Base-by-base conservation (phyloP, 2,888 invertebrate genomes). In the Odiellus spinosus region DNA sequence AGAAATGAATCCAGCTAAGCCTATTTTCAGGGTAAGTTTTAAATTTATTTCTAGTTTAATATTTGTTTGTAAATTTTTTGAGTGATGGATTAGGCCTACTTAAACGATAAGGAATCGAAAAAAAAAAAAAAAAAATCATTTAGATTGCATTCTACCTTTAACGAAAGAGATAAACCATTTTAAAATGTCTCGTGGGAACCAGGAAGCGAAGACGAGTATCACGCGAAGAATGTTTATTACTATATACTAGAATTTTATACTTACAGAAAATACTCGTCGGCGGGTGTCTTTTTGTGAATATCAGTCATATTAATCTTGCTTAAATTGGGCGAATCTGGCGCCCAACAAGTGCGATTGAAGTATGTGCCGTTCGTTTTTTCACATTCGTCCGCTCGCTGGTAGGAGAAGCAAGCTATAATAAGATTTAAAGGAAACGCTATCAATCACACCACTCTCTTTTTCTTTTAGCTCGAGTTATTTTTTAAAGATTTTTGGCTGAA, bases 211-310 rank as follows among this genome's bases (percentile, higher is more conserved):
- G 14, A 3, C 2, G 38, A 10, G 15, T 11, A 38, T 38, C 2
- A 18, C 18, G 14, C 18, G 3, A 11, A 38, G 10, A 3, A 10
- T 38, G 38, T 18, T 38, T 38, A 38, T 38, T 38, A 35, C 34
- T 12, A 34, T 12, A 34, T n/a, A 14, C 14, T 38, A n/a, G 14
- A 38, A 3, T n/a, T 2, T 38, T 26, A 35, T 39, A 54, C 74
- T 71, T 60, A 77, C 78, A 74, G 75, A 60, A 76, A 79, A 63
- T 76, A 79, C 58, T 78, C 76, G 58, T 78, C 77, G 1, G 65
- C 64, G n/a, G 65, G 65, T 6, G 64, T 59, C 44, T 60, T 60
- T 43, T 53, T 55, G 12, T 58, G 56, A 51, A 58, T 56, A 2
- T 51, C 44, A 3, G 56, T 55, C 3, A 64, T 49, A 44, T 60